These are phyloP conservation scores for Acanthiza pusilla DNA, from an alignment of 2,797 vertebrate species.

Conservation along the genomic window DNA sequence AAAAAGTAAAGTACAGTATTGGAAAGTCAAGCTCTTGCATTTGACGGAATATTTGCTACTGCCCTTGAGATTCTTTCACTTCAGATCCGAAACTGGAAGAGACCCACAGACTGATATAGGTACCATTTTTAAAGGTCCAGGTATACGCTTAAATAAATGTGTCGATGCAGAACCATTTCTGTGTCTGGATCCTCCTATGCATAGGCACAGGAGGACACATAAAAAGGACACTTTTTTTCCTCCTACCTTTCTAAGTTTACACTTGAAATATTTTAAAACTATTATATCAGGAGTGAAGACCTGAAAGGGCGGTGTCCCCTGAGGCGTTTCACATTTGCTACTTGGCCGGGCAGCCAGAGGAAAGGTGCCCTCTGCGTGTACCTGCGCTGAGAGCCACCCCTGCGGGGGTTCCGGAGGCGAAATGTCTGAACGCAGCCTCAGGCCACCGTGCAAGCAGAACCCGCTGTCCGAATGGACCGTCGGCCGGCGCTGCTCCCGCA, in stretches of 20 bases:
- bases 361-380: too few species aligned
- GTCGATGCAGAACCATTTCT: fast-evolving
- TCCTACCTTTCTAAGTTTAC: background rate
- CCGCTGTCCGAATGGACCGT: background rate
- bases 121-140: background rate
- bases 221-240: fast-evolving
- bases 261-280: background rate
- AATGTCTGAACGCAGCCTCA: fast-evolving
- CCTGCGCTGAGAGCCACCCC: background rate
- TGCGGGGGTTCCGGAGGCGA: fast-evolving
- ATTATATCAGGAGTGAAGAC: fast-evolving
- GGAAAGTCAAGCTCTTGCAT: background rate
- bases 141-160: fast-evolving
- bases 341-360: too few species aligned
- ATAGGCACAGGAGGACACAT: too few species aligned
- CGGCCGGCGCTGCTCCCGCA: background rate
- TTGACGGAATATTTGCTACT: background rate
- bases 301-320: background rate
- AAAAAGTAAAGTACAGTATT: background rate
- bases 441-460: background rate
- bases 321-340: background rate
- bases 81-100: background rate
- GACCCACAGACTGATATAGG: background rate
- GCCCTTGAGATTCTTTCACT: background rate
- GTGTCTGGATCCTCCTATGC: too few species aligned